A percentile compares a stretch with the other conserved stretches of the same genome.
phyloP scores from a whole-genome alignment of 2,113 vertebrate species.

The Tylochromis polylepis region DNA sequence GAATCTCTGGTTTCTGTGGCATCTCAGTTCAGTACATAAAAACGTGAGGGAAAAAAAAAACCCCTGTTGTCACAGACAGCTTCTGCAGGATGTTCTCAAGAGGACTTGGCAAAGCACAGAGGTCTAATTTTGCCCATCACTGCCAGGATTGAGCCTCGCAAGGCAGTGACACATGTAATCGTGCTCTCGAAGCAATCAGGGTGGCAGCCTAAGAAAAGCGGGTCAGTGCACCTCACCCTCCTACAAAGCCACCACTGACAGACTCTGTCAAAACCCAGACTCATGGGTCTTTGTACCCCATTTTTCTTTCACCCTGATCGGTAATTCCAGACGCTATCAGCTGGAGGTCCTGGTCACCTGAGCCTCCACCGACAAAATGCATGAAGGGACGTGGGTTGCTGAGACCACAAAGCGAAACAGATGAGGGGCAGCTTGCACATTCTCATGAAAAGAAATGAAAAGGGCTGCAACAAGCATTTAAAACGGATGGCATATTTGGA shows the following conservation, averaged over 20 bases:
- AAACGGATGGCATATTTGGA: not conserved
- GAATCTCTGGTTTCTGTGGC: not conserved
- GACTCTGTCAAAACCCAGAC: constrained; percentile 40
- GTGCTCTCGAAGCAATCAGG: constrained; percentile 42
- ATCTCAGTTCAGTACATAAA: not conserved
- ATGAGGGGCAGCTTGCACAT: not conserved
- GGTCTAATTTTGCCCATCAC: constrained; percentile 32
- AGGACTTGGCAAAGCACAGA: not conserved
- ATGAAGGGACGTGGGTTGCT: not conserved
- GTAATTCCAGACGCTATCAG: constrained; percentile 70
- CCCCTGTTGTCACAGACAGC: not conserved
- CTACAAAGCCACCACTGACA: constrained; percentile 38
- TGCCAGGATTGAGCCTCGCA: not conserved
- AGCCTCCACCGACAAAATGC: constrained; percentile 15
- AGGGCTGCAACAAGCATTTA: not conserved
- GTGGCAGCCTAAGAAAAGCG: constrained; percentile 50
- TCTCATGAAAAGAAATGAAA: not conserved
- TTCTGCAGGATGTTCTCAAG: not conserved
- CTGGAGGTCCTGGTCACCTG: constrained; percentile 60
- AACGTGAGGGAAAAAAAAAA: not conserved
- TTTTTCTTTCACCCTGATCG: constrained; percentile 34
- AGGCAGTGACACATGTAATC: constrained; percentile 48
- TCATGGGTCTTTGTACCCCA: constrained; percentile 52
- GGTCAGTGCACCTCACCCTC: constrained; percentile 32
- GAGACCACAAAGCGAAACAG: not conserved